Evolutionary conservation across 2,113 vertebrate species (phyloP).

Genomic region (human (Homo sapiens)): GRCh38 chr4:86591501-86592000

Average conservation of each 20-base stretch:
- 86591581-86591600: background rate
- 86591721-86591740: background rate
- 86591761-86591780: slow-evolving; percentile 16
- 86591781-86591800: background rate
- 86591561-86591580: too few species aligned
- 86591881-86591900: background rate
- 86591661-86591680: background rate
- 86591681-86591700: slow-evolving; percentile 17
- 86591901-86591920: background rate
- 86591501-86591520: too few species aligned
- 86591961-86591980: slow-evolving; percentile 13
- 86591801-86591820: slow-evolving; percentile 36
- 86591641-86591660: background rate
- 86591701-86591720: background rate
- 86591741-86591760: background rate
- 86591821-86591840: background rate
- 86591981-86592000: slow-evolving; percentile 1
- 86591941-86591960: background rate
- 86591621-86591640: background rate
- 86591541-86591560: too few species aligned
- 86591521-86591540: too few species aligned
- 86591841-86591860: background rate
- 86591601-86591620: background rate
- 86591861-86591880: background rate
- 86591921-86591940: slow-evolving; percentile 15